Base-by-base conservation (phyloP, 1,140 invertebrate species). In the Phenacoccus solenopsis region DNA sequence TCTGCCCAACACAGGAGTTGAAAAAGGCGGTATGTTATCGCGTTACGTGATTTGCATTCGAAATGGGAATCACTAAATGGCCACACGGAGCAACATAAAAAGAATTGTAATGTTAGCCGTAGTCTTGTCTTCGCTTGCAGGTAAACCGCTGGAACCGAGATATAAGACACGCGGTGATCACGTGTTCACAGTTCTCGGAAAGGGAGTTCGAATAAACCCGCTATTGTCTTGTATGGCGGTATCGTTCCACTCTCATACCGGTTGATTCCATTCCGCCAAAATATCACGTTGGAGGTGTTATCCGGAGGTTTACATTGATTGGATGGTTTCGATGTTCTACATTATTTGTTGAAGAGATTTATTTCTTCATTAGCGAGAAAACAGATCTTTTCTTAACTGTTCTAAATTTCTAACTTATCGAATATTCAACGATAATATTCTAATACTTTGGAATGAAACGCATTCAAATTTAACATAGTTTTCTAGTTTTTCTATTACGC, bases 161-260 rank as follows among this genome's bases (percentile, higher is more conserved):
- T 25, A 64, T 3, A 27, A 64, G 25, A 64, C 59, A 64, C 59
- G 59, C 59, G 59, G 12, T 64, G 21, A 64, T 64, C 59, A 64
- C 59, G 59, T 64, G 59, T 20, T 59, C 56, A 25, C 25, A 64
- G 21, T 64, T 64, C 59, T 64, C 9, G 20, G 59, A 64, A n/a
- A 64, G 59, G 59, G 59, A 64, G 20, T 24, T 3, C 25, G 16
- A 64, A 64, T 27, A 64, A 64, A 25, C 4, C 25, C 21, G 59
- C 9, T 25, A 64, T 64, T 64, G 59, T 64, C 20, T n/a, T 49
- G n/a, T n/a, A n/a, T n/a, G n/a, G n/a, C 38, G 16, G 16, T 2
- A 49, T 49, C 38, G 16, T 49, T 49, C 16, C 13, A 10, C 16
- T 4, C 16, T 16, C 38, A 16, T n/a, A n/a, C n/a, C n/a, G n/a